Conservation (phyloP, 2,113 vertebrate genomes). For the Rousettus leschenaultii region DNA sequence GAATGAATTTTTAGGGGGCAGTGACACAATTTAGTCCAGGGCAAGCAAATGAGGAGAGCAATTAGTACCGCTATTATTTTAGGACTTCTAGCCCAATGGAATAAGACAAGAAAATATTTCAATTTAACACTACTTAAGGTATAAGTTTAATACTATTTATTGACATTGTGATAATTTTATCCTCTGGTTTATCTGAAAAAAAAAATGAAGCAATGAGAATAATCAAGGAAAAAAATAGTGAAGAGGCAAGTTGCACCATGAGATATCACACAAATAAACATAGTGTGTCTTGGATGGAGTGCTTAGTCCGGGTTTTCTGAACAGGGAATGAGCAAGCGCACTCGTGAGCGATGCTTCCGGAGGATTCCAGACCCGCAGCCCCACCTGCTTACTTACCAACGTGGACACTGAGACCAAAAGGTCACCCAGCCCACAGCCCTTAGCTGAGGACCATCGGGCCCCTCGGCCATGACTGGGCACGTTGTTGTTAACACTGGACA, state of each 20-base stretch:
- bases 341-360: background rate
- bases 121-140: background rate
- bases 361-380: background rate
- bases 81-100: background rate
- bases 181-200: background rate
- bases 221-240: background rate
- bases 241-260: fast-evolving
- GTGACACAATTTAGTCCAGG: too few species aligned
- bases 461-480: too few species aligned
- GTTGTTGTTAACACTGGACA: fast-evolving
- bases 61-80: background rate
- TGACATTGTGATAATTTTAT: background rate
- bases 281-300: fast-evolving
- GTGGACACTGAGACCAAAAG: background rate
- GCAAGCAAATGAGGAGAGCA: background rate
- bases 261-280: background rate
- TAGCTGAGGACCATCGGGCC: background rate
- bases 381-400: background rate
- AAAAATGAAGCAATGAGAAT: background rate
- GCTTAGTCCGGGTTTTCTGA: background rate
- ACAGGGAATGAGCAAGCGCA: too few species aligned
- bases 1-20: fast-evolving
- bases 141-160: background rate
- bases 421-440: background rate
- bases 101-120: background rate